Evolutionary conservation across 2,888 invertebrate genomes (phyloP), one percentile per base, ranked within the genome.

Genomic region (Dorcus parallelipipedus): DNA sequence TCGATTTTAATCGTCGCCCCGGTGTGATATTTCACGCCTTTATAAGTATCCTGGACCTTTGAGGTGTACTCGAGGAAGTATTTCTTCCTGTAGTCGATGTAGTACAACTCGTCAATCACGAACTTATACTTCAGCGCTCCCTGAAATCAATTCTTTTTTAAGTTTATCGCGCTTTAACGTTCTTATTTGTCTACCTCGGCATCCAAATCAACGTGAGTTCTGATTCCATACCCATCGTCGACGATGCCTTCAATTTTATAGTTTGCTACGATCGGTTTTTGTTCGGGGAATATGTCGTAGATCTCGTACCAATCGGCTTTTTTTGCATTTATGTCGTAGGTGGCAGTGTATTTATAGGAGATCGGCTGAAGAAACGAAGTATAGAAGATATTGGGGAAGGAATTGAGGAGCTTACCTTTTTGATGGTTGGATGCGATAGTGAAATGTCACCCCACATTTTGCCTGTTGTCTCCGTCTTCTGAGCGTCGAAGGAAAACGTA

Each of bases 401-500:
- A 33, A 33, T 33, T 33, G 26, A 5, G 20, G 26, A 6, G 6
- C 6, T 49, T 41, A 84, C 86, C 81, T 84, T 87, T 60, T 80
- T 77, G 58, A 90, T 79, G 38, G 82, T 82, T 8, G 91, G 91
- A 71, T 89, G 87, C 38, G 83, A 83, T 62, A 91, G 84, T 64
- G 84, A 86, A 0, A 85, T 69, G 63, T 86, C 84, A 2, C 85
- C 85, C 38, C 48, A 55, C 8, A 49, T 17, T 7, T 40, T 52
- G 10, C 61, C 38, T 1, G n/a, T 49, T n/a, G 49, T 49, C 49
- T 26, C 33, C 10, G 38, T 49, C 20, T 20, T n/a, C 26, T 33
- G 26, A 8, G n/a, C 54, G 3, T 55, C 43, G 10, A 51, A 56
- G 3, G 38, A 41, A 9, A 51, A 39, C 4, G 20, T 43, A 2